Evolutionary conservation across 2,888 invertebrate species (phyloP).

Genomic region (Conops quadrifasciatus): DNA sequence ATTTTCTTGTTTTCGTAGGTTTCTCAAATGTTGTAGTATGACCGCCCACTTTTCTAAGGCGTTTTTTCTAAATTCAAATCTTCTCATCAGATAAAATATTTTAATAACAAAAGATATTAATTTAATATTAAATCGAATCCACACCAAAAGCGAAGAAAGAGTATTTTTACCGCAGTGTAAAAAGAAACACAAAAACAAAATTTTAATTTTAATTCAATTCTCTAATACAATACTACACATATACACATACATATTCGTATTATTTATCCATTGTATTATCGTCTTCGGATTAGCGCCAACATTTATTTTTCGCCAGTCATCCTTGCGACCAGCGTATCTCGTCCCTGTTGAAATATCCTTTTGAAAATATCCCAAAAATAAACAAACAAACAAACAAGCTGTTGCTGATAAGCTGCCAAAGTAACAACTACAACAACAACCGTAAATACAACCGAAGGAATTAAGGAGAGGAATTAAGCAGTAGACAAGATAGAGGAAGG

Average conservation of each 20-base stretch:
- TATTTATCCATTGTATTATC: slow-evolving; percentile 39
- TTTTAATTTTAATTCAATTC: slow-evolving; percentile 36
- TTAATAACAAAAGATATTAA: too few species aligned
- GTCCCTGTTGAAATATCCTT: background rate
- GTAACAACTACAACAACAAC: background rate
- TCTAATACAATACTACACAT: too few species aligned
- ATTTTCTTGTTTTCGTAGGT: too few species aligned
- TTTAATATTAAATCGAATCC: too few species aligned
- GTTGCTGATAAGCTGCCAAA: slow-evolving; percentile 5
- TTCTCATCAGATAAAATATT: too few species aligned
- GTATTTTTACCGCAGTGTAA: background rate
- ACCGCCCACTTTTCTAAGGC: too few species aligned
- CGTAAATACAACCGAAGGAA: background rate
- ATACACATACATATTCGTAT: too few species aligned
- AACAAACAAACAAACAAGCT: background rate
- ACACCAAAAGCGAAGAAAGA: background rate
- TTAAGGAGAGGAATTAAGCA: background rate
- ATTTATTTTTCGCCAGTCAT: background rate
- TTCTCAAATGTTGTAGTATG: too few species aligned
- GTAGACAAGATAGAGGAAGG: background rate
- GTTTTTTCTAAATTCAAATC: too few species aligned
- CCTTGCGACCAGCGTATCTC: background rate
- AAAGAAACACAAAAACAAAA: background rate
- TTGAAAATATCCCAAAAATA: slow-evolving; percentile 7
- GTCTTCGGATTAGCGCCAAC: slow-evolving; percentile 31